phyloP scores from a whole-genome alignment of 2,888 invertebrate genomes.

The Lasius platythorax region DNA sequence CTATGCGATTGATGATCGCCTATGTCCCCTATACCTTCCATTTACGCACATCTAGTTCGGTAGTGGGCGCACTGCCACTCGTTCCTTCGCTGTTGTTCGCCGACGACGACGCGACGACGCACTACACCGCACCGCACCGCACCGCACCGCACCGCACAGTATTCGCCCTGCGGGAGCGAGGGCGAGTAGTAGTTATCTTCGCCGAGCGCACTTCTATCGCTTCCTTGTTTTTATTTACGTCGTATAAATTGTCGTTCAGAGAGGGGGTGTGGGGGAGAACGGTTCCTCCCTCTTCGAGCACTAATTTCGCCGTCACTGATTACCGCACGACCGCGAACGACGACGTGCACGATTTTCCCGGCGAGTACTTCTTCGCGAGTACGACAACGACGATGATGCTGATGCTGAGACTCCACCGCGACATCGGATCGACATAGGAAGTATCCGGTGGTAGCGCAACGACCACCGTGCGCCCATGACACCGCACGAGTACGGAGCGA shows the following conservation, averaged over 20 bases:
- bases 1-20: slow-evolving; percentile 86
- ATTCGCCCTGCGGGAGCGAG: too few species aligned
- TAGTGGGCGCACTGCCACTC: slow-evolving; percentile 76
- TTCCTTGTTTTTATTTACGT: neutral
- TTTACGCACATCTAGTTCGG: slow-evolving; percentile 85
- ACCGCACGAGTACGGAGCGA: slow-evolving; percentile 79
- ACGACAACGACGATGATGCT: slow-evolving; percentile 25
- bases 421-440: slow-evolving; percentile 76
- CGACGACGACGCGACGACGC: slow-evolving; percentile 51
- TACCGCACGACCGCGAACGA: slow-evolving; percentile 34
- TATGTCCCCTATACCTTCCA: slow-evolving; percentile 86
- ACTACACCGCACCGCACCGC: slow-evolving; percentile 20
- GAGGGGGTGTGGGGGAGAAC: neutral
- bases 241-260: neutral
- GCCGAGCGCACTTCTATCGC: neutral
- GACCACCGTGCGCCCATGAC: slow-evolving; percentile 83
- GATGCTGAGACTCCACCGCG: slow-evolving; percentile 53
- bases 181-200: too few species aligned
- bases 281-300: neutral
- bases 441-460: slow-evolving; percentile 73
- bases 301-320: slow-evolving; percentile 25
- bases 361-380: slow-evolving; percentile 60
- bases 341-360: slow-evolving; percentile 21
- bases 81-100: slow-evolving; percentile 66
- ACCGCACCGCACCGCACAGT: slow-evolving; percentile 9